Base-by-base conservation (phyloP, 2,888 invertebrate genomes). In the Tricholauxania praeusta region DNA sequence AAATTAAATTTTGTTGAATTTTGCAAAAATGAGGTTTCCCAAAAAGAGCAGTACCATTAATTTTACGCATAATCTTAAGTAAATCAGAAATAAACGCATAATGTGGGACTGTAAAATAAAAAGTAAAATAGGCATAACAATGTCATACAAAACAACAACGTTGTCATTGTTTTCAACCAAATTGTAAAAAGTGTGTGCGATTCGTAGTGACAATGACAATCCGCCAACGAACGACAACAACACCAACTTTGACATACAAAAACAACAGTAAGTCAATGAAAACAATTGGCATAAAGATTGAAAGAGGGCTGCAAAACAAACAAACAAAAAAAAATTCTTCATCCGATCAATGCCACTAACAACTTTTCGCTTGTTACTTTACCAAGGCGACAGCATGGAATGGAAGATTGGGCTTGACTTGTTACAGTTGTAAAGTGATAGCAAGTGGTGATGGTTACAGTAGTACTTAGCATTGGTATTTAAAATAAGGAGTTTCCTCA, bases 171-270 rank as follows among this genome's bases (percentile, higher is more conserved):
- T 28, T 28, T 22, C 57, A 57, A 57, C 57, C 14, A 57, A 22
- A 57, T 57, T 28, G 19, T 57, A 28, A 57, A 39, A 39, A 39
- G 39, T 39, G 39, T 39, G 39, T 39, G 39, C 39, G 39, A 10
- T 39, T 2, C 39, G 39, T 10, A 10, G 57, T 19, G 57, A 19
- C 57, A 57, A 57, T 19, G 22, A 22, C 39, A 63, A 57, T 47
- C 47, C 55, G 57, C 48, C 48, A 65, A 59, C 48, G 12, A 22
- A 48, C 64, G 19, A 55, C 64, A 71, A 65, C 55, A 57, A 32
- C 47, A 57, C 28, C 17, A 66, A 60, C 17, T 57, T 64, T 57
- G 57, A 55, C 48, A 69, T 53, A 17, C 47, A 39, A 59, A 69
- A 66, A 32, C 28, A 53, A 52, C 47, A 52, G 66, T 49, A 66